phyloP scores from a whole-genome alignment of 2,797 vertebrate genomes.

The Tragelaphus eurycerus region DNA sequence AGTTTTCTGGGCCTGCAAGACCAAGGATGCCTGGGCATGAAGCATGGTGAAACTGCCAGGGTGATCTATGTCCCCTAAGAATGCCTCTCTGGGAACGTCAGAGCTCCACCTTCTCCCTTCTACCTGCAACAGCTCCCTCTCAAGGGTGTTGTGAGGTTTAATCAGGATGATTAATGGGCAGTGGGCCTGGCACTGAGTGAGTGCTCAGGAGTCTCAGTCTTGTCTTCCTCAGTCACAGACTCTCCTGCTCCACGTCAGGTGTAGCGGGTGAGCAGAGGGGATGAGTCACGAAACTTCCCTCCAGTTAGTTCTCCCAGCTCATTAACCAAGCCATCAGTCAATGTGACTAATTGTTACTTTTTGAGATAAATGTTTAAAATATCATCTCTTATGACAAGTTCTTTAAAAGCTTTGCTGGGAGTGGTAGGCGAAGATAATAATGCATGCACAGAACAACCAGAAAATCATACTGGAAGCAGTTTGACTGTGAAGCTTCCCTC shows the following conservation, averaged over 20 bases:
- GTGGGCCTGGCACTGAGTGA: not conserved
- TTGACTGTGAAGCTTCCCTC: not conserved
- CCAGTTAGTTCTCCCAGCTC: constrained; percentile 16
- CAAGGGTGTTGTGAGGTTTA: not conserved
- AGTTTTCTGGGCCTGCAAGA: not conserved
- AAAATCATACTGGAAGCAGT: not conserved
- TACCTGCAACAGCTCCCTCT: not conserved
- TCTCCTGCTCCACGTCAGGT: not conserved
- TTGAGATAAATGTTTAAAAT: constrained; percentile 73
- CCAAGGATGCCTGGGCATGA: not conserved
- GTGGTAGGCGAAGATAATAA: not conserved
- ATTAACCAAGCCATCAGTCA: constrained; percentile 55
- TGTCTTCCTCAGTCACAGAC: not conserved
- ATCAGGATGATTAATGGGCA: too few relatives aligned
- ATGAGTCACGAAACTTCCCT: constrained; percentile 28
- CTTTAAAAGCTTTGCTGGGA: constrained; percentile 38
- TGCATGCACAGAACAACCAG: not conserved
- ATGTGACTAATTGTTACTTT: constrained; percentile 63
- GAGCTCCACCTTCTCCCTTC: not conserved
- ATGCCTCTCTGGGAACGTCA: not conserved
- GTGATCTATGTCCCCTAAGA: not conserved
- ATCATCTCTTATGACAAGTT: constrained; percentile 49
- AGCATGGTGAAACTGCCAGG: not conserved
- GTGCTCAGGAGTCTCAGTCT: not conserved
- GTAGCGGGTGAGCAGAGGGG: not conserved